Conservation (phyloP, 2,797 vertebrate species). For the Champsocephalus esox region DNA sequence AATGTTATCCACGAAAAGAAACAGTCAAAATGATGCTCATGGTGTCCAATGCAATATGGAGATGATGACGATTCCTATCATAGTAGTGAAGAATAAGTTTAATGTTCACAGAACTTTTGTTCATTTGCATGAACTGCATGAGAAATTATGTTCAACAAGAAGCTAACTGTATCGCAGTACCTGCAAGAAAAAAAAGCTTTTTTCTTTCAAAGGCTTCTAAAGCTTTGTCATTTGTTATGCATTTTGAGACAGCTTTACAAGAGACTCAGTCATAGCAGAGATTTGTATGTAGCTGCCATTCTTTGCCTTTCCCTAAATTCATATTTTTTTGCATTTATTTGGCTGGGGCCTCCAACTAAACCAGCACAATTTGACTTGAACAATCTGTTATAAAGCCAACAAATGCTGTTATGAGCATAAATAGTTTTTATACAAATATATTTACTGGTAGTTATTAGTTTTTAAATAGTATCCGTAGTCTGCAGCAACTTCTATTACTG, state of each 20-base stretch:
- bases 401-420: conserved; percentile 76
- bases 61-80: conserved; percentile 78
- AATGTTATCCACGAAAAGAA: conserved; percentile 56
- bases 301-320: conserved; percentile 88
- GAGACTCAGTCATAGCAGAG: conserved; percentile 89
- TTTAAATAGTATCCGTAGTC: conserved; percentile 61
- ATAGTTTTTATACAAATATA: conserved; percentile 68
- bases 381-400: conserved; percentile 70
- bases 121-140: conserved; percentile 99
- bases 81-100: conserved; percentile 79
- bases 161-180: conserved; percentile 89
- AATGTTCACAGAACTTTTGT: conserved; percentile 83
- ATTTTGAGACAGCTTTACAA: conserved; percentile 91
- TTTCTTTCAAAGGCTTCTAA: conserved; percentile 91
- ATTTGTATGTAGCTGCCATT: conserved; percentile 90
- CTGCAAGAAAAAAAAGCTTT: conserved; percentile 80
- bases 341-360: conserved; percentile 72
- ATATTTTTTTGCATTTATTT: conserved; percentile 76
- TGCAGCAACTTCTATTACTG: conserved; percentile 53
- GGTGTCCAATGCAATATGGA: conserved; percentile 77
- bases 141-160: conserved; percentile 86
- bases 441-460: conserved; percentile 60
- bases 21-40: conserved; percentile 47
- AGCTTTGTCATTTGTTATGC: conserved; percentile 93
- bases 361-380: conserved; percentile 69